Base-by-base conservation (phyloP, 2,797 vertebrate species). In the Alca torda region DNA sequence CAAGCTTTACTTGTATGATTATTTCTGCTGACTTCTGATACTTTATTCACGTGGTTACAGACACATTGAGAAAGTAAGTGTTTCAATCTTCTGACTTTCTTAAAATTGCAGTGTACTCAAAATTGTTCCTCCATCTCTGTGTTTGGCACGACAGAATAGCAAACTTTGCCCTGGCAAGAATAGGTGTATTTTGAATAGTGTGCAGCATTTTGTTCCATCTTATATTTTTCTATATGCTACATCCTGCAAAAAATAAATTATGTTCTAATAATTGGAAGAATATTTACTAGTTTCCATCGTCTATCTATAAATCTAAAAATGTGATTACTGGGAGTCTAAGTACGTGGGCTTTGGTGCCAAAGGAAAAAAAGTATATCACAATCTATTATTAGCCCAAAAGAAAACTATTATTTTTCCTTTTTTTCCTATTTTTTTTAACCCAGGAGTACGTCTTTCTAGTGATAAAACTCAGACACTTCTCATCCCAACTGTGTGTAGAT, bases 381-480 rank as follows among this genome's bases (percentile, higher is more conserved):
- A 12, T 37, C 61, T 92, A 56, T 30, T 79, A 30, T 64, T 73
- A 83, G 26, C 24, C 31, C n/a, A 19, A 57, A 70, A 74, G 61
- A 83, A 80, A 87, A n/a, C 25, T 9, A 59, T 54, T 53, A 26
- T 51, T 89, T 83, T 87, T 60, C 45, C 16, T 57, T 43, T 35
- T 61, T 64, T 64, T 24, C 37, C 39, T 13, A 30, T 33, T 69
- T 19, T 48, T 39, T 50, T 70, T 41, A 90, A 77, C 24, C 24
- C 24, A 41, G 69, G 65, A 84, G 24, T 95, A 59, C 81, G 45
- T 87, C 67, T 93, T 91, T 91, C 76, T 85, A 94, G 67, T 64
- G 79, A 43, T 64, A 59, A 11, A 88, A 60, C 60, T 69, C 45
- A 35, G 33, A 25, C 50, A 2, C 41, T 92, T 74, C 77, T 83